These are phyloP conservation scores for Epirrhoe alternata DNA, from an alignment of 2,888 invertebrate genomes.

Conservation along the genomic window DNA sequence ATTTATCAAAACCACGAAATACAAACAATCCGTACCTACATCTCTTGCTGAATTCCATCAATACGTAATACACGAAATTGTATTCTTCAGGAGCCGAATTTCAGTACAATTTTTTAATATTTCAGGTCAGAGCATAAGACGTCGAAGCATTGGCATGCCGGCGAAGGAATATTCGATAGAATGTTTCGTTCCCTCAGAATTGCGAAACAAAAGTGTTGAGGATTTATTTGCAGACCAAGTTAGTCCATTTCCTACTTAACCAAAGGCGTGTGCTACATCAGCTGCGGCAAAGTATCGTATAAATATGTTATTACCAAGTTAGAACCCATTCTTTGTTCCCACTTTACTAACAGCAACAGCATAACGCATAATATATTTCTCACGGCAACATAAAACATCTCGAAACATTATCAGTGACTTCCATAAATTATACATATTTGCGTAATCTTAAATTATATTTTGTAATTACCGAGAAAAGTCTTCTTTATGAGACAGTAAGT, in stretches of 20 bases:
- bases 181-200: slow-evolving; percentile 45
- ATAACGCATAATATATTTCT: slow-evolving; percentile 6
- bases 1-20: slow-evolving; percentile 14
- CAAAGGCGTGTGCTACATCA: slow-evolving; percentile 10
- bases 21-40: slow-evolving; percentile 10
- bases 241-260: slow-evolving; percentile 33
- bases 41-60: slow-evolving; percentile 16
- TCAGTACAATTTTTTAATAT: slow-evolving; percentile 36
- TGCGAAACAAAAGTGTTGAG: slow-evolving; percentile 48
- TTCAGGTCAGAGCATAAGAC: slow-evolving; percentile 50
- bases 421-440: slow-evolving; percentile 32
- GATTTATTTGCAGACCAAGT: slow-evolving; percentile 56
- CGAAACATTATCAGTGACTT: slow-evolving; percentile 20
- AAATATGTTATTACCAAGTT: slow-evolving; percentile 27
- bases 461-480: slow-evolving; percentile 36
- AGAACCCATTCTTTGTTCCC: slow-evolving; percentile 14
- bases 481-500: slow-evolving; percentile 45
- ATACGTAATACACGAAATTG: slow-evolving; percentile 10
- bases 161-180: slow-evolving; percentile 48
- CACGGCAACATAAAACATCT: slow-evolving; percentile 14
- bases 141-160: slow-evolving; percentile 50
- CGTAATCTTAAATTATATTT: slow-evolving; percentile 35
- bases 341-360: slow-evolving; percentile 3
- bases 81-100: slow-evolving; percentile 25
- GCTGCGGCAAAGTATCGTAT: slow-evolving; percentile 26